Base-by-base conservation (phyloP, 2,797 vertebrate genomes). In the Melanitta fusca region DNA sequence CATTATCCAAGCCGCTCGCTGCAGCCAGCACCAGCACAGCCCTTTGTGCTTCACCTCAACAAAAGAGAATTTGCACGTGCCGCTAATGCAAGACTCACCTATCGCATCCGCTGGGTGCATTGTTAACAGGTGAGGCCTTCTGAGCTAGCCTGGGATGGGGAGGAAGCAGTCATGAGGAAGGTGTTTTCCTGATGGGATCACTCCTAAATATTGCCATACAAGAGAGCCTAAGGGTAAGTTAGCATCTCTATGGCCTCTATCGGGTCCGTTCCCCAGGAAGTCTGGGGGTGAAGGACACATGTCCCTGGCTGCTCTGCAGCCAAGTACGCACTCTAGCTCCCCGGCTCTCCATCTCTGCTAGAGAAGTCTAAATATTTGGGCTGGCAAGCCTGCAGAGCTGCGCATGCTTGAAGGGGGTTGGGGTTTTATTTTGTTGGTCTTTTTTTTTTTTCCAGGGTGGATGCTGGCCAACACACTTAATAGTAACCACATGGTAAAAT, bases 401-500 rank as follows among this genome's bases (percentile, higher is more conserved):
- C 73, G 30, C 92, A 94, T 87, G 83, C 90, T 95, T 95, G 78
- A 74, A 36, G 58, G 56, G 81, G 11, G 14, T 65, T 54, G 68
- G 24, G 49, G 49, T 21, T 88, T 93, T 94, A 80, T 85, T 34
- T 87, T 30, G 24, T 54, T 87, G 54, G 78, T 89, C 70, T 58
- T 36, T 58, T 45, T 57, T 53, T 64, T 68, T 47, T 47, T 91
- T 81, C 78, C 72, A 96, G 80, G 68, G 85, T 96, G 94, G 91
- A 90, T 93, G 71, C 77, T 88, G 89, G 89, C 96, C 95, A 96
- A 85, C 1, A 11, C 72, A 92, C 96, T 97, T 97, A 97, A 97
- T 97, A 93, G 91, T 86, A 95, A 96, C 95, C 96, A 97, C 93
- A 96, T 95, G 92, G 92, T 95, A 95, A 95, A 95, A 96, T 95